Base-by-base conservation (phyloP, 2,888 invertebrate species). In the Lapara coniferarum region DNA sequence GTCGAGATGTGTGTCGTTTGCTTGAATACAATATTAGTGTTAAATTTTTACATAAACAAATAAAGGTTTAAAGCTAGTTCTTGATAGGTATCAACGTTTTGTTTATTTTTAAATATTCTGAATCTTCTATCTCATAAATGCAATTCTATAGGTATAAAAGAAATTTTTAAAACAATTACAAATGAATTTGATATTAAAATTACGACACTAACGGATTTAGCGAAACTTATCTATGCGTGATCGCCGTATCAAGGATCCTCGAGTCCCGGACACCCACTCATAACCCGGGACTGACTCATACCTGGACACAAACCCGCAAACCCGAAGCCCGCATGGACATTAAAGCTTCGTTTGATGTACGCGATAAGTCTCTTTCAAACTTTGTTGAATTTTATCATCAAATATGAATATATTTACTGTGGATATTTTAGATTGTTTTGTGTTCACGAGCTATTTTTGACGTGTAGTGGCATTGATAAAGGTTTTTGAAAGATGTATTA, bases 301-400 rank as follows among this genome's bases (percentile, higher is more conserved):
- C 37, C 37, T n/a, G 14, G 13, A n/a, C n/a, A 3, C 13, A 57
- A 0, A 8, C 44, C 58, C 37, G 44, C n/a, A 59, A 1, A 30
- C 58, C 59, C 59, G 59, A 44, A 59, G 6, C 59, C 59, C 44
- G 10, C 12, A 59, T 46, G 58, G 58, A 59, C 16, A 59, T 10
- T n/a, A 44, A 44, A 46, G 59, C 19, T 12, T 19, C 25, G 49
- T 63, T 63, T 63, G 49, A 63, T 13, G 49, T 19, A 63, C 49
- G 12, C 46, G 63, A 63, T 63, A 49, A 19, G 59, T 16, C 59
- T 10, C 16, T 12, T 63, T 49, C 13, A 49, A 46, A 63, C 10
- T 63, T 63, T 63, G 49, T 19, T 12, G 13, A 59, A 49, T 63
- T 63, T 63, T 63, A 49, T 59, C 59, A 49, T 46, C 13, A 13